Percentiles rank a stretch among this genome's conserved stretches.
Evolutionary conservation across 2,888 invertebrate species (phyloP).

Genomic region (Sepioteuthis lessoniana): DNA sequence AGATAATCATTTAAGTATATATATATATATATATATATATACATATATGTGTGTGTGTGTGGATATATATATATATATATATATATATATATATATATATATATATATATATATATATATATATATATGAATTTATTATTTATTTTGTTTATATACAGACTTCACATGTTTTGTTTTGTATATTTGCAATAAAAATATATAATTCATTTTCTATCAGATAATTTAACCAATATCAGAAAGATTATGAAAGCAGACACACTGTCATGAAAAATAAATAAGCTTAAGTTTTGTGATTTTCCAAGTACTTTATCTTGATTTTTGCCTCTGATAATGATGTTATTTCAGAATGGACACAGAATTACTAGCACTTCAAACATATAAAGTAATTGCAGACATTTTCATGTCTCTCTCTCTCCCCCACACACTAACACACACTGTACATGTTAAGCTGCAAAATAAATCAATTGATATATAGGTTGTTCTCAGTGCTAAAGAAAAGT

Average conservation of each 20-base stretch:
- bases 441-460: background rate
- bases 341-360: background rate
- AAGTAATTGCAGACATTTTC: slow-evolving; percentile 18
- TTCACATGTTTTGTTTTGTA: background rate
- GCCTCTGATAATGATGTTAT: background rate
- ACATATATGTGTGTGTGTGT: background rate
- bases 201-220: background rate
- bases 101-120: background rate
- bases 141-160: background rate
- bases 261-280: background rate
- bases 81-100: background rate
- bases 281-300: background rate
- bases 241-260: background rate
- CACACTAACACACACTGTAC: background rate
- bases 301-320: background rate
- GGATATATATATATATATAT: background rate
- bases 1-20: background rate
- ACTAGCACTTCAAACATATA: slow-evolving; percentile 3
- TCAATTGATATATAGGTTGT: slow-evolving; percentile 33
- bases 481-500: slow-evolving; percentile 8
- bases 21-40: background rate
- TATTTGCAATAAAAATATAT: background rate
- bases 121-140: too few species aligned
- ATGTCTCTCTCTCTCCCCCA: background rate
- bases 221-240: background rate